These are phyloP conservation scores for Cataglyphis albicans DNA, from an alignment of 2,888 invertebrate genomes.

Conservation along the genomic window DNA sequence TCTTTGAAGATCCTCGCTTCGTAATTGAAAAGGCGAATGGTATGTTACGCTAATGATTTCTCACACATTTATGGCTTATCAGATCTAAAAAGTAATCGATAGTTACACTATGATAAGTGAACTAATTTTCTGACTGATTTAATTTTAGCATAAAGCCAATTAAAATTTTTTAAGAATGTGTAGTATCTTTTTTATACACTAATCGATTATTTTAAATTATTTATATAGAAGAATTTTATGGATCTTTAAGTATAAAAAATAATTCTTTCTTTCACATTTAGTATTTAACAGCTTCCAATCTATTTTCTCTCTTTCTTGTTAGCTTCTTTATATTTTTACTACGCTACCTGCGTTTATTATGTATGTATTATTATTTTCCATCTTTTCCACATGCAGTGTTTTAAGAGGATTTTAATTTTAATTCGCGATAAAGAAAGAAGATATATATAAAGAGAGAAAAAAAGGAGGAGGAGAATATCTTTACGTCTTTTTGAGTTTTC, in stretches of 20 bases:
- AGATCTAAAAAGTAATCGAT: slow-evolving; percentile 37
- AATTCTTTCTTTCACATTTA: background rate
- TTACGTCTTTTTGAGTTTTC: background rate
- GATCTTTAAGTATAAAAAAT: background rate
- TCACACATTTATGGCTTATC: slow-evolving; percentile 20
- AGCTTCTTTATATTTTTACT: slow-evolving; percentile 27
- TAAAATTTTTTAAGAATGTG: slow-evolving; percentile 4
- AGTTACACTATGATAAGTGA: slow-evolving; percentile 16
- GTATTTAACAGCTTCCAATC: slow-evolving; percentile 5
- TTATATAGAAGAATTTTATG: background rate
- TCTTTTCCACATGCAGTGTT: slow-evolving; percentile 3
- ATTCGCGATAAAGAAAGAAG: background rate
- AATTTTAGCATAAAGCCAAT: slow-evolving; percentile 2
- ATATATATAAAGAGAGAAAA: background rate
- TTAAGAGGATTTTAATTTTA: slow-evolving; percentile 25
- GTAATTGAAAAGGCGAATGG: slow-evolving; percentile 24
- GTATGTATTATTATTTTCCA: slow-evolving; percentile 40
- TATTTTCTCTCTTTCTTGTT: slow-evolving; percentile 8
- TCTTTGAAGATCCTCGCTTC: background rate
- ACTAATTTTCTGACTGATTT: slow-evolving; percentile 5
- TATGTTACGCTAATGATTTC: slow-evolving; percentile 30
- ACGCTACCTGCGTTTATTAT: slow-evolving; percentile 6
- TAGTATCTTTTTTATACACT: background rate
- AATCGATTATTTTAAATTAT: background rate
- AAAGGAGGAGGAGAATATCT: background rate